A percentile compares a stretch with the other conserved stretches of the same genome.
These are phyloP conservation scores for Ahaetulla prasina DNA, from an alignment of 2,113 vertebrate species.

Conservation along the genomic window DNA sequence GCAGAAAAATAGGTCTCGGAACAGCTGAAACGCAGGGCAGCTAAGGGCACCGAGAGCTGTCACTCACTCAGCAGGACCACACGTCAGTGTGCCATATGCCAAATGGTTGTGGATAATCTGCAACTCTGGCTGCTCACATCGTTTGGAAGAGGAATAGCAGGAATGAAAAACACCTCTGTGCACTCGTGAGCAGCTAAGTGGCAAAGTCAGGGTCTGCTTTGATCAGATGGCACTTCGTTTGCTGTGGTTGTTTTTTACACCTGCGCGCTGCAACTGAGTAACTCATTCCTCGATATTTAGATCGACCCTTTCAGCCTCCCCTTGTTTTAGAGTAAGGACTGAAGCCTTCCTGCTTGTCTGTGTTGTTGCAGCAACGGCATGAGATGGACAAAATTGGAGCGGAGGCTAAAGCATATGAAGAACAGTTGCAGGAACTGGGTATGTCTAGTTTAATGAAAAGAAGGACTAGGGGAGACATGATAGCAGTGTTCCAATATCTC, in stretches of 20 bases:
- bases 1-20: background rate
- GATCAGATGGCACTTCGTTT: slow-evolving; percentile 26
- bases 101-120: slow-evolving; percentile 24
- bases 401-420: too few species aligned
- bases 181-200: slow-evolving; percentile 38
- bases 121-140: slow-evolving; percentile 15
- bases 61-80: background rate
- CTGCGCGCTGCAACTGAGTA: background rate
- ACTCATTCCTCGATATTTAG: slow-evolving; percentile 8
- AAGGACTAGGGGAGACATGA: too few species aligned
- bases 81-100: slow-evolving; percentile 47
- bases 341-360: background rate
- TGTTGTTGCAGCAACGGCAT: background rate
- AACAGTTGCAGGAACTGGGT: too few species aligned
- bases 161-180: slow-evolving; percentile 33
- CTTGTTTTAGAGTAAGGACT: background rate
- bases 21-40: slow-evolving; percentile 16
- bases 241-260: background rate
- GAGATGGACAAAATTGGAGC: background rate
- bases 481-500: too few species aligned
- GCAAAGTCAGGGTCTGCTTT: slow-evolving; percentile 25
- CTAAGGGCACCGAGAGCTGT: slow-evolving; percentile 36
- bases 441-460: too few species aligned
- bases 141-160: slow-evolving; percentile 23
- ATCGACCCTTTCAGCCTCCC: background rate